Conservation (phyloP, 2,113 vertebrate species). For the Trematocara unimaculatum region DNA sequence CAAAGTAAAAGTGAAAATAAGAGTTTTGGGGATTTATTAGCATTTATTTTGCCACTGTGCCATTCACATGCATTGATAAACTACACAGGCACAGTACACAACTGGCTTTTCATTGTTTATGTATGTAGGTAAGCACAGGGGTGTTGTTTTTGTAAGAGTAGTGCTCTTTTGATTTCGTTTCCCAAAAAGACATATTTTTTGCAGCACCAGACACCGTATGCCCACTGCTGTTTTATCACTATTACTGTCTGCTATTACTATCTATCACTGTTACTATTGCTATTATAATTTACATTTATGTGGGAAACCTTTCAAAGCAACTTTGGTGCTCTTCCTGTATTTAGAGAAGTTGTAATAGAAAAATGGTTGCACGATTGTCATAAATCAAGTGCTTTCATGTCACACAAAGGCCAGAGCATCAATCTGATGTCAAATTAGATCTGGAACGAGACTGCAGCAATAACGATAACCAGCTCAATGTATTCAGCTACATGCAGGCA, state of each 20-base stretch:
- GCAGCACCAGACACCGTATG: not conserved
- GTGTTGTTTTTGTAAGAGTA: not conserved
- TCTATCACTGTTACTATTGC: not conserved
- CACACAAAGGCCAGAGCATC: not conserved
- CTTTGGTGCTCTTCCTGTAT: not conserved
- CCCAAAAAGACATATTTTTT: not conserved
- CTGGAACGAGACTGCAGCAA: constrained; percentile 8
- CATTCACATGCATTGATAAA: not conserved
- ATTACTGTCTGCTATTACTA: not conserved
- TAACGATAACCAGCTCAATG: constrained; percentile 7
- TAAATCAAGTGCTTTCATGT: not conserved
- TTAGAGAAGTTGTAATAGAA: not conserved
- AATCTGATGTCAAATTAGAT: constrained; percentile 2
- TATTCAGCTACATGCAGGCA: not conserved
- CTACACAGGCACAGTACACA: not conserved
- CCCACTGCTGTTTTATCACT: not conserved
- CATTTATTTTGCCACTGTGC: not conserved
- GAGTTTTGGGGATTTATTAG: not conserved
- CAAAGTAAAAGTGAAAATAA: not conserved
- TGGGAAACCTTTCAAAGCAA: not conserved
- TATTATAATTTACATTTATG: not conserved
- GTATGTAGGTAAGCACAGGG: not conserved
- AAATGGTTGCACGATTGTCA: not conserved
- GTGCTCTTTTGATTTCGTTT: not conserved
- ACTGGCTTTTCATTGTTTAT: not conserved